Percentiles rank a stretch among this genome's conserved stretches.
Conservation (phyloP, 2,113 vertebrate genomes). For the Tachuris rubrigastra region DNA sequence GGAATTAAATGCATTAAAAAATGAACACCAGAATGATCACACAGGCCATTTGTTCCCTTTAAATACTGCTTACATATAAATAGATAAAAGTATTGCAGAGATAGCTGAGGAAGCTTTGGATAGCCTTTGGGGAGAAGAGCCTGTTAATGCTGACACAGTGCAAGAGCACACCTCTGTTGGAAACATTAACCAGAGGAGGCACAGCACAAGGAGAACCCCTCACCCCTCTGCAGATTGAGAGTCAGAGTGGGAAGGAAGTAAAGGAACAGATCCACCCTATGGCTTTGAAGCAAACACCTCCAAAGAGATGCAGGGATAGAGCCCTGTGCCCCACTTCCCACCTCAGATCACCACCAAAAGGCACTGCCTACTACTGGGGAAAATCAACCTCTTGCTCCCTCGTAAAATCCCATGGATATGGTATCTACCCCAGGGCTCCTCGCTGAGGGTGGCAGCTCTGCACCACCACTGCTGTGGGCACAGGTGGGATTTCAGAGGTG, state of each 20-base stretch:
- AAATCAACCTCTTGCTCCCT: neutral
- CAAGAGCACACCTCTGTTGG: neutral
- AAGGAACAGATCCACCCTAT: neutral
- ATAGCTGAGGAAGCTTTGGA: neutral
- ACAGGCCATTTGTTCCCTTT: neutral
- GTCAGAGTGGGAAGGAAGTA: neutral
- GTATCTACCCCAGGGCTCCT: rapidly evolving
- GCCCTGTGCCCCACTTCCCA: neutral
- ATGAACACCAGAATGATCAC: neutral
- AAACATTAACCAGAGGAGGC: neutral
- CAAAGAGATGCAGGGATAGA: rapidly evolving
- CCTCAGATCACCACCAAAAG: neutral
- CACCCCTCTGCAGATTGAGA: rapidly evolving
- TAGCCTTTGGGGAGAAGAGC: neutral
- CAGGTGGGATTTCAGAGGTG: neutral
- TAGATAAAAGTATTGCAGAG: neutral
- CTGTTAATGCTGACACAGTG: rapidly evolving
- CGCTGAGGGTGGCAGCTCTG: neutral
- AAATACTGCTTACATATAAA: neutral
- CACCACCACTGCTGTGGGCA: rapidly evolving
- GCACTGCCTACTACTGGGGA: rapidly evolving
- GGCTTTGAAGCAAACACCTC: neutral
- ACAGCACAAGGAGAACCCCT: neutral
- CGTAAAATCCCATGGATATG: neutral
- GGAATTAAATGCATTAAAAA: conserved; percentile 14